Evolutionary conservation across 2,888 invertebrate species (phyloP).

Genomic region (Scrobipalpa atriplicella): DNA sequence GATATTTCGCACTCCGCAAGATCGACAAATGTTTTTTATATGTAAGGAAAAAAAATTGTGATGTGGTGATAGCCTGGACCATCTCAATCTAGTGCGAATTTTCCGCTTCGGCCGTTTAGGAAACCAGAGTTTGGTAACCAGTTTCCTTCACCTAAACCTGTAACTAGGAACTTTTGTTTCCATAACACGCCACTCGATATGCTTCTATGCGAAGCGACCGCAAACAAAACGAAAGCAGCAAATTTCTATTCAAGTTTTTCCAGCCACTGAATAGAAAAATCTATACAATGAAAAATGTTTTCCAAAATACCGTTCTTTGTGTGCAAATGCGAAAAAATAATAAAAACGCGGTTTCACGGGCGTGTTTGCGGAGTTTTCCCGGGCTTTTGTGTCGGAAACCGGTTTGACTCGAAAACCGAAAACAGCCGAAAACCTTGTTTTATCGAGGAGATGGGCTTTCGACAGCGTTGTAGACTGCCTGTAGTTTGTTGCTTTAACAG

Average conservation of each 20-base stretch:
- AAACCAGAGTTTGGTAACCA: too few relatives aligned
- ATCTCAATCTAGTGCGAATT: too few relatives aligned
- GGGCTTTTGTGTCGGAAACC: slow-evolving; percentile 13
- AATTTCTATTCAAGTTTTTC: slow-evolving; percentile 30
- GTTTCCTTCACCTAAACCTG: too few relatives aligned
- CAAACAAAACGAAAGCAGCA: slow-evolving; percentile 22
- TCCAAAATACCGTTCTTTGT: slow-evolving; percentile 31
- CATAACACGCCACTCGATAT: background rate
- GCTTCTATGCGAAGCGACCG: background rate
- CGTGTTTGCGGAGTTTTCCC: slow-evolving; percentile 17
- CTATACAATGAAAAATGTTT: slow-evolving; percentile 33
- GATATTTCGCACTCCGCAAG: too few relatives aligned
- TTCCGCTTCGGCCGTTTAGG: too few relatives aligned
- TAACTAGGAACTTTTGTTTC: background rate
- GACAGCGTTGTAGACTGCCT: background rate
- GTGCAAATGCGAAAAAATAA: slow-evolving; percentile 28
- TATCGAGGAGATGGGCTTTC: slow-evolving; percentile 23
- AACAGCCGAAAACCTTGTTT: background rate
- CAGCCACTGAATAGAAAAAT: slow-evolving; percentile 33
- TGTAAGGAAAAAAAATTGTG: too few relatives aligned
- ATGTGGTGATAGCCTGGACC: too few relatives aligned
- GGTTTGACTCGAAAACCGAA: slow-evolving; percentile 9
- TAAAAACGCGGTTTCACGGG: slow-evolving; percentile 28
- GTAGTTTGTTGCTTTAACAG: slow-evolving; percentile 20
- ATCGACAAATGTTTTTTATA: too few relatives aligned